Conservation (phyloP, 2,888 invertebrate species). For the Amphipoea oculea region DNA sequence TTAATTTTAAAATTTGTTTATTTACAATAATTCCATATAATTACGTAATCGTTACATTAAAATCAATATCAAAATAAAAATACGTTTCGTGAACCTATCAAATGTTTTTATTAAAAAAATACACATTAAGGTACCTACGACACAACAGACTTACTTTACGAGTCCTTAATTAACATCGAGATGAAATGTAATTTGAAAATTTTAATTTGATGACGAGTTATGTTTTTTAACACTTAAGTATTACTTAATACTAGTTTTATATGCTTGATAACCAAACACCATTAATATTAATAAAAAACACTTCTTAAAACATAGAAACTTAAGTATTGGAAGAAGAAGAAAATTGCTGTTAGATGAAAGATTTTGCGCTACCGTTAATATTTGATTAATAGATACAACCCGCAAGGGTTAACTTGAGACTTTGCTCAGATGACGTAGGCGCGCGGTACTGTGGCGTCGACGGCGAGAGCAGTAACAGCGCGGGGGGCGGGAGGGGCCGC, state of each 20-base stretch:
- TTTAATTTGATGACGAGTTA: not conserved
- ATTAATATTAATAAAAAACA: no score
- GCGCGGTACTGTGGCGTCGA: no score
- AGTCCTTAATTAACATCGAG: not conserved
- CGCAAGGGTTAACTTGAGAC: no score
- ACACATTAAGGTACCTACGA: not conserved
- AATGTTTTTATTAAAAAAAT: no score
- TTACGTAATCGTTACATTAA: no score
- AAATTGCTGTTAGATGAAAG: not conserved
- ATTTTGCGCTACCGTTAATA: not conserved
- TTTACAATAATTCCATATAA: no score
- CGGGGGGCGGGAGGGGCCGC: no score
- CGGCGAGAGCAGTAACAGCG: no score
- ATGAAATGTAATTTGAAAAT: not conserved
- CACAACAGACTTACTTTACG: not conserved
- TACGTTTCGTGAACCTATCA: not conserved
- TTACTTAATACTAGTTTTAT: not conserved
- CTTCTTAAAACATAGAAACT: not conserved
- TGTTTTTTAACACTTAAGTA: not conserved
- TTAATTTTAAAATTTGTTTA: not conserved
- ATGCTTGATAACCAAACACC: constrained; percentile 2
- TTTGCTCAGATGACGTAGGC: no score
- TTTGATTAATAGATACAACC: not conserved
- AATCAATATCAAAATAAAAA: no score
- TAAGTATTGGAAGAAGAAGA: not conserved